phyloP scores from a whole-genome alignment of 2,888 invertebrate genomes.

The Phrixothrix hirtus region DNA sequence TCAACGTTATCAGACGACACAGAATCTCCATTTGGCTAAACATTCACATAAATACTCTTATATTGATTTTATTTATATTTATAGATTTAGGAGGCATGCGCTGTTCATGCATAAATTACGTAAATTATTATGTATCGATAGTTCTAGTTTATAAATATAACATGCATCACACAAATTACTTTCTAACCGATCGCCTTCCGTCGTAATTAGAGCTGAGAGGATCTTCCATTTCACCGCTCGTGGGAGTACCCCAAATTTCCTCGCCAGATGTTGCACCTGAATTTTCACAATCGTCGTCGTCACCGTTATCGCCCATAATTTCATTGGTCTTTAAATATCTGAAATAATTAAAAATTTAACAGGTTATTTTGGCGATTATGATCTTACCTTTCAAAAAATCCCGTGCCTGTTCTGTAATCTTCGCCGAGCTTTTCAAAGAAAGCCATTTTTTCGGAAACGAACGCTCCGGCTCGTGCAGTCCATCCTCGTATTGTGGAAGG shows the following conservation, averaged over 20 bases:
- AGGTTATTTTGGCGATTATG: neutral
- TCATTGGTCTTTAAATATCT: constrained; percentile 63
- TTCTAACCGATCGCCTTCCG: constrained; percentile 58
- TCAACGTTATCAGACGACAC: constrained; percentile 70
- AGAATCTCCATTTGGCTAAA: constrained; percentile 43
- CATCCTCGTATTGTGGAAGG: constrained; percentile 61
- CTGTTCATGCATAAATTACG: constrained; percentile 19
- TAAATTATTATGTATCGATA: neutral
- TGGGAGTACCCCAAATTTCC: constrained; percentile 88
- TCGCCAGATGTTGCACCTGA: constrained; percentile 84
- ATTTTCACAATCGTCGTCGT: constrained; percentile 71
- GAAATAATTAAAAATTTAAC: too few species aligned
- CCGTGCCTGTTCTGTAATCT: constrained; percentile 51
- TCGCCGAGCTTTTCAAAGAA: constrained; percentile 68
- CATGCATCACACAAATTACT: constrained; percentile 46
- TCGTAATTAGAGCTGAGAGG: constrained; percentile 64
- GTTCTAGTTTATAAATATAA: constrained; percentile 15
- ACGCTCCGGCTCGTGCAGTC: constrained; percentile 80
- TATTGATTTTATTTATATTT: constrained; percentile 8
- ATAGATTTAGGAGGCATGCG: constrained; percentile 4
- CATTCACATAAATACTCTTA: constrained; percentile 4
- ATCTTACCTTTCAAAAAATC: constrained; percentile 55
- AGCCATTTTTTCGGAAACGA: constrained; percentile 80
- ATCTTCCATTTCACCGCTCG: constrained; percentile 81
- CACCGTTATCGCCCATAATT: constrained; percentile 55